These are phyloP conservation scores for Sitta carolinensis DNA, from an alignment of 2,797 vertebrate species.

Conservation along the genomic window DNA sequence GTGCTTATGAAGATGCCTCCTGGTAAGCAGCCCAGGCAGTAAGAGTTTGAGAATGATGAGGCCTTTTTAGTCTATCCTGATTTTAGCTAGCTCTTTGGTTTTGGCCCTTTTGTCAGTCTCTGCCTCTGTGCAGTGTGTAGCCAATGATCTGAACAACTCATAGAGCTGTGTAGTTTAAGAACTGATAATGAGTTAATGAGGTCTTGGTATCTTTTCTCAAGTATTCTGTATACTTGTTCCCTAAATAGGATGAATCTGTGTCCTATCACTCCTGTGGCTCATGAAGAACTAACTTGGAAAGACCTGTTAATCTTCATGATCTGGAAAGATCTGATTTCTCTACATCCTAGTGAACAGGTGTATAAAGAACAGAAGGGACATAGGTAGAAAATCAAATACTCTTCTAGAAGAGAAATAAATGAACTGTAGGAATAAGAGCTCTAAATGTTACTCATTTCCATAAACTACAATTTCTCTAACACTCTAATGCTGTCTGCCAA, in stretches of 20 bases:
- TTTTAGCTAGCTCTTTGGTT: neutral
- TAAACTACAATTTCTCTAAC: neutral
- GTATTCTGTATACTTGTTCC: neutral
- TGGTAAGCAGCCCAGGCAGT: neutral
- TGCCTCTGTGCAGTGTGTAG: neutral
- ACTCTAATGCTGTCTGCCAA: neutral
- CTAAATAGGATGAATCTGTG: neutral
- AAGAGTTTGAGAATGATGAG: neutral
- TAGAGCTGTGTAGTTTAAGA: neutral
- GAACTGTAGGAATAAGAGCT: neutral
- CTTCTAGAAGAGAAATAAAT: neutral
- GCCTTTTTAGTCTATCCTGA: neutral
- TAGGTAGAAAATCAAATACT: neutral
- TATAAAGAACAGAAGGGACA: neutral
- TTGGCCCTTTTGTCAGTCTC: neutral
- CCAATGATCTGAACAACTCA: neutral
- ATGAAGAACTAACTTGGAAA: neutral
- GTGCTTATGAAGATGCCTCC: neutral
- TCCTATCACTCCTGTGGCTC: neutral
- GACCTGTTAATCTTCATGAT: neutral
- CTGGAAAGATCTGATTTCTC: neutral
- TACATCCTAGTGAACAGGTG: neutral
- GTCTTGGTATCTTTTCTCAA: neutral
- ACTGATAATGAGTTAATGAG: neutral
- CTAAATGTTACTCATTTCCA: neutral